These are phyloP conservation scores for Habrosyne pyritoides DNA, from an alignment of 2,888 invertebrate species.

Conservation along the genomic window DNA sequence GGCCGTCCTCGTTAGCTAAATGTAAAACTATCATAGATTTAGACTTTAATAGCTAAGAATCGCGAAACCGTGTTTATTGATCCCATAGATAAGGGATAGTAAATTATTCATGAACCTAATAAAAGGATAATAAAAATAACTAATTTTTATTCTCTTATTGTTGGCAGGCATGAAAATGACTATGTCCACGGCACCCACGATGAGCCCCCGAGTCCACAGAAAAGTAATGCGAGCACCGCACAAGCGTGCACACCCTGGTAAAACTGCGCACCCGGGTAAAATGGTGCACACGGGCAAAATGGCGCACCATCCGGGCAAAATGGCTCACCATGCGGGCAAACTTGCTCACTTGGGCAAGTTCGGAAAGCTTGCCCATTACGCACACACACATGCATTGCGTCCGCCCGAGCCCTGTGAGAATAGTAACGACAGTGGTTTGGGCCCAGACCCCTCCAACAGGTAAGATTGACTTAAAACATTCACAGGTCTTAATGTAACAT, in stretches of 20 bases:
- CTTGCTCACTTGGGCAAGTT: slow-evolving; percentile 66
- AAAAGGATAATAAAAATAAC: slow-evolving; percentile 13
- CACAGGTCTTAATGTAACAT: not conserved
- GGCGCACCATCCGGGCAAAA: slow-evolving; percentile 63
- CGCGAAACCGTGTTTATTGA: too few species aligned
- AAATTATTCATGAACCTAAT: slow-evolving; percentile 5
- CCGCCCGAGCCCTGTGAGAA: slow-evolving; percentile 89
- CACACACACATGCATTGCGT: slow-evolving; percentile 75
- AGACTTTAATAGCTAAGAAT: too few species aligned
- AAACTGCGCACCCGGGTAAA: slow-evolving; percentile 73
- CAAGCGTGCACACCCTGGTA: slow-evolving; percentile 81
- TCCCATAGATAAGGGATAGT: too few species aligned
- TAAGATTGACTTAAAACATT: slow-evolving; percentile 40
- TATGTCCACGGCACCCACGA: slow-evolving; percentile 87
- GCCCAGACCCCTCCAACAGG: slow-evolving; percentile 87
- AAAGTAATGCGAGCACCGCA: slow-evolving; percentile 87
- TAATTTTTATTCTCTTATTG: slow-evolving; percentile 59
- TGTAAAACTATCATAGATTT: too few species aligned
- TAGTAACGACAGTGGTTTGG: slow-evolving; percentile 95
- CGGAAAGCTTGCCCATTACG: slow-evolving; percentile 67
- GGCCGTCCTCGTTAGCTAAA: too few species aligned
- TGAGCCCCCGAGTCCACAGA: slow-evolving; percentile 86
- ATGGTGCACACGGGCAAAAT: slow-evolving; percentile 76
- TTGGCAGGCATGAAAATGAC: slow-evolving; percentile 89
- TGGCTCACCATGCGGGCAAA: slow-evolving; percentile 55